A percentile compares a stretch with the other conserved stretches of the same genome.
Evolutionary conservation across 2,113 vertebrate species (phyloP).

Genomic region (Circaetus gallicus): DNA sequence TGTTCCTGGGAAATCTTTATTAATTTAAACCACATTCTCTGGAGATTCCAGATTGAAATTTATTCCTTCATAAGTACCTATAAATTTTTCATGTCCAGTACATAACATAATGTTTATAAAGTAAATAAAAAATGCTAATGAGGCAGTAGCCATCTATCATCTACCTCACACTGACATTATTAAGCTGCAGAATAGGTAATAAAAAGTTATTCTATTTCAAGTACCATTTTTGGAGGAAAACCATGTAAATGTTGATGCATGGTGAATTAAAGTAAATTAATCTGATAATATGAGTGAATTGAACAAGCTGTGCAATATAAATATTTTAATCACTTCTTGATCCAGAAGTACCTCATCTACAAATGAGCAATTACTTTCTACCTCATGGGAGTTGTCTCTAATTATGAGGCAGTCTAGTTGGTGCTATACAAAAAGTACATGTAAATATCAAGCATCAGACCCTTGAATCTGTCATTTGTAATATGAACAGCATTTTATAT

Average conservation of each 20-base stretch:
- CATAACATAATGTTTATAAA: background rate
- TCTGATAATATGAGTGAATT: constrained; percentile 77
- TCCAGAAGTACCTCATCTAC: constrained; percentile 83
- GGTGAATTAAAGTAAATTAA: constrained; percentile 80
- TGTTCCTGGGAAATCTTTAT: background rate
- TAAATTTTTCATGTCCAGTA: constrained; percentile 30
- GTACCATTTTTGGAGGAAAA: constrained; percentile 59
- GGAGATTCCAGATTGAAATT: background rate
- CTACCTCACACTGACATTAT: background rate
- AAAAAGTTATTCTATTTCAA: constrained; percentile 70
- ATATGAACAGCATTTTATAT: constrained; percentile 9
- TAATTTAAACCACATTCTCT: background rate
- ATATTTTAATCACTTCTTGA: constrained; percentile 91
- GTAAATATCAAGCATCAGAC: constrained; percentile 73
- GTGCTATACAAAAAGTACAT: constrained; percentile 66
- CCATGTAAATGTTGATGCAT: constrained; percentile 68
- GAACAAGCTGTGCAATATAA: constrained; percentile 84
- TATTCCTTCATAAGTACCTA: background rate
- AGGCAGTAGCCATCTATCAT: background rate
- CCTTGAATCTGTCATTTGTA: constrained; percentile 53
- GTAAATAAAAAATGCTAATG: constrained; percentile 17
- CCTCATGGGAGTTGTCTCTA: constrained; percentile 77
- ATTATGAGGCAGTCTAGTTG: constrained; percentile 74
- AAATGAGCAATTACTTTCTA: constrained; percentile 89
- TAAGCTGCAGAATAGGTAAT: constrained; percentile 35